A percentile compares a stretch with the other conserved stretches of the same genome.
phyloP scores from a whole-genome alignment of 2,888 invertebrate species.

The Ormyrus thymus region DNA sequence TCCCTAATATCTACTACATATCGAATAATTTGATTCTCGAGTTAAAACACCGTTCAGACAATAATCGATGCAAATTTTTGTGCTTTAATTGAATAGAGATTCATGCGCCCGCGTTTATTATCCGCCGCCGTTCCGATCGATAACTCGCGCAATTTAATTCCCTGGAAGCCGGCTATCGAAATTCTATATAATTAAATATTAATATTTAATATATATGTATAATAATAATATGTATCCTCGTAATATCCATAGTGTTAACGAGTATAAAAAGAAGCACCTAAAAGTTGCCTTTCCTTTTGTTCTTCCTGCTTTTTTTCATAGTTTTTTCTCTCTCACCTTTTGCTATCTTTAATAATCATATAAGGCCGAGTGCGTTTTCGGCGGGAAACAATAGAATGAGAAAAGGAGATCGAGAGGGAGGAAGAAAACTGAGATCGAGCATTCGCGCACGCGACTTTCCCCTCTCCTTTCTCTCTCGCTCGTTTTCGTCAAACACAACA shows the following conservation, averaged over 20 bases:
- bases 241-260: constrained; percentile 56
- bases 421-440: constrained; percentile 57
- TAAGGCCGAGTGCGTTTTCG: constrained; percentile 60
- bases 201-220: constrained; percentile 40
- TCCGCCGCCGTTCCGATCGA: constrained; percentile 3
- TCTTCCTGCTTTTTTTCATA: constrained; percentile 27
- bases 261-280: constrained; percentile 62
- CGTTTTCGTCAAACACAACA: not conserved
- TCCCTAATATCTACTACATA: not conserved
- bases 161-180: constrained; percentile 45
- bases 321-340: constrained; percentile 10
- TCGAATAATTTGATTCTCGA: constrained; percentile 5
- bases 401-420: constrained; percentile 58
- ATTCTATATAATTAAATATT: constrained; percentile 48
- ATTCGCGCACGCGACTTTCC: not conserved
- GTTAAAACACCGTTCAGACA: not conserved
- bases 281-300: constrained; percentile 44
- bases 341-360: constrained; percentile 52
- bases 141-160: constrained; percentile 32
- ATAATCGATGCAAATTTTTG: constrained; percentile 23
- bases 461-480: constrained; percentile 23
- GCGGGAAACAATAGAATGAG: constrained; percentile 57
- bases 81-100: constrained; percentile 2
- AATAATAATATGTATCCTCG: constrained; percentile 46
- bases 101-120: not conserved